Conservation (phyloP, 92 coral and sea anemone genomes). For the Micromussa lordhowensis region DNA sequence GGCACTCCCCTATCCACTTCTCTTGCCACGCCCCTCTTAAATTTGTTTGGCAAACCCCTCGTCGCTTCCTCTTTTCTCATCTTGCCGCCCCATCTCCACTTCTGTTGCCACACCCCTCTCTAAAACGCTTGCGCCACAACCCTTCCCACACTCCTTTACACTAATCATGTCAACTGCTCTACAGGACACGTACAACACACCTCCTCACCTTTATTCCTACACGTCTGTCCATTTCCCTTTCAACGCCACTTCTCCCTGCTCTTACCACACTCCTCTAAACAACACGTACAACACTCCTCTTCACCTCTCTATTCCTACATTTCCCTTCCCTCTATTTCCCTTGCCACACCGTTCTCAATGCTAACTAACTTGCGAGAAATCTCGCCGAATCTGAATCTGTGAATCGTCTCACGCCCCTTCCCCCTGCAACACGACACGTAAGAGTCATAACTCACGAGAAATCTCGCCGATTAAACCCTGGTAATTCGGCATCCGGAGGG, state of each 20-base stretch:
- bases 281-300: too few relatives aligned
- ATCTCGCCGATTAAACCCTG: conserved; percentile 87
- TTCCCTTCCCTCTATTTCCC: background rate
- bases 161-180: background rate
- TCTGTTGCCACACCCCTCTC: background rate
- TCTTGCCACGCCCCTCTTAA: background rate
- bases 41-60: too few relatives aligned
- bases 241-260: background rate
- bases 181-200: background rate
- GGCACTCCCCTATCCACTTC: background rate
- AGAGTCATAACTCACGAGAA: conserved; percentile 78
- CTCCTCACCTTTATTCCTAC: background rate
- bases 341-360: background rate
- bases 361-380: conserved; percentile 80
- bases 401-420: too few relatives aligned
- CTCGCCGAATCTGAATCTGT: conserved; percentile 47
- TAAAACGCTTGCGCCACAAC: background rate
- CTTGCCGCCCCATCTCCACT: background rate
- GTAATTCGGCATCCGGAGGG: conserved; percentile 93
- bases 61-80: too few relatives aligned
- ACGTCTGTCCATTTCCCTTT: background rate
- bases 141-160: too few relatives aligned
- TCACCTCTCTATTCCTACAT: too few relatives aligned
- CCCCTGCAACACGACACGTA: too few relatives aligned
- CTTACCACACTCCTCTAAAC: background rate